Base-by-base conservation (phyloP, 2,888 invertebrate genomes). In the Phalangium opilio region DNA sequence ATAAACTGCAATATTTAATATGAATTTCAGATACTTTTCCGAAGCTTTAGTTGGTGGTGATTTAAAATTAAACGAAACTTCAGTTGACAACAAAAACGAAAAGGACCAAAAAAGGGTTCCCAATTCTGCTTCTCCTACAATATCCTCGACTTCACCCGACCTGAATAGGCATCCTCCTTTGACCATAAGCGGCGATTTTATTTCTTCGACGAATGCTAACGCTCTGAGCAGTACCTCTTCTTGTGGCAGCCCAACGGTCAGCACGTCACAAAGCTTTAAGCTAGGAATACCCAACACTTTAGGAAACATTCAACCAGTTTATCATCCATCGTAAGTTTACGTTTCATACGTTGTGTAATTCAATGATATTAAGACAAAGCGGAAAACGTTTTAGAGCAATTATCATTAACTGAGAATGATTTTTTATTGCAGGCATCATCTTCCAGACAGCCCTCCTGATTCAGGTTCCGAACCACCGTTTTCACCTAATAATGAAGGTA, bases 391-490 rank as follows among this genome's bases (percentile, higher is more conserved):
- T n/a, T n/a, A n/a, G n/a, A n/a, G n/a, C n/a, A n/a, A n/a, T n/a
- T n/a, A n/a, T n/a, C n/a, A n/a, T n/a, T n/a, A n/a, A n/a, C n/a
- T n/a, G n/a, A n/a, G n/a, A n/a, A n/a, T n/a, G n/a, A n/a, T n/a
- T 19, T 54, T 48, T 21, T 14, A 2, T 50, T 49, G 1, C 45
- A 55, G 55, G 17, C 59, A 58, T 50, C 62, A 62, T 40, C 58
- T 93, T 54, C 93, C 93, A 20, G 93, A 93, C 68, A 91, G 90
- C 67, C 93, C 93, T 15, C 93, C 93, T 15, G 91, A 93, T 66
- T 91, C 90, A 38, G 86, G 87, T 33, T 89, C 89, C 2, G 91
- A 93, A 63, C 90, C 87, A 55, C 87, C 93, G 0, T 91, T 90
- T 70, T 91, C 91, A 55, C 86, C 85, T 1, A 77, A 79, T 47